These are phyloP conservation scores for Drosophila lini DNA, from an alignment of 1,140 invertebrate species.

Conservation along the genomic window DNA sequence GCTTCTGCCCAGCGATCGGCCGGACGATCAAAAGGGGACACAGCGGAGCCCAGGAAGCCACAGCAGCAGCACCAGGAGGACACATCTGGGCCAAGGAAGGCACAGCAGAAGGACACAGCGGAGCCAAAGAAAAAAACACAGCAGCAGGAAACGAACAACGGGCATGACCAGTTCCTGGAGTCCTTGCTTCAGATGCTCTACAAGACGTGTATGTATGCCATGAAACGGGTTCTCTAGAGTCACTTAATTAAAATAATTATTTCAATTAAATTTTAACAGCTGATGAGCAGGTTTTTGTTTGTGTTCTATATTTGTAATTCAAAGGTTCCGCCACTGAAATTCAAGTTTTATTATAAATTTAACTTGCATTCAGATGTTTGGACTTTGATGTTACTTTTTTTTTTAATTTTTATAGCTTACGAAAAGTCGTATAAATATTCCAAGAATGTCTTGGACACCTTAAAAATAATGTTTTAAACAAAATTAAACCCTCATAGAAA, in stretches of 20 bases:
- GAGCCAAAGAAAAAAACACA: background rate
- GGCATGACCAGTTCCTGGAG: conserved; percentile 52
- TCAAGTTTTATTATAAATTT: background rate
- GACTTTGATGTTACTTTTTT: background rate
- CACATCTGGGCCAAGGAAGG: background rate
- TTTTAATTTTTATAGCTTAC: background rate
- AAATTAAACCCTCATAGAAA: background rate
- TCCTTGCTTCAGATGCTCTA: conserved; percentile 39
- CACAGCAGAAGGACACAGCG: background rate
- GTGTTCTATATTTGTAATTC: background rate
- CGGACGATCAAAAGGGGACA: background rate
- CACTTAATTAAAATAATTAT: background rate
- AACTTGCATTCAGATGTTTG: background rate
- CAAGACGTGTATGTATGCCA: conserved; percentile 49
- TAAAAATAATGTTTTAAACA: background rate
- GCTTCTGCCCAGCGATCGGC: background rate
- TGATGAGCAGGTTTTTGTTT: background rate
- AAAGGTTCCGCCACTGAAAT: background rate
- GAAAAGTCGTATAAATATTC: no score
- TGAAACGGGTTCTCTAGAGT: background rate
- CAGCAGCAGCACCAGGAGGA: background rate
- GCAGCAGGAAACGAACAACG: background rate
- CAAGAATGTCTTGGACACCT: background rate
- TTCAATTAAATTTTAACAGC: background rate
- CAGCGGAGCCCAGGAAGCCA: background rate